These are phyloP conservation scores for Pampus argenteus DNA, from an alignment of 2,797 vertebrate genomes.

Conservation along the genomic window DNA sequence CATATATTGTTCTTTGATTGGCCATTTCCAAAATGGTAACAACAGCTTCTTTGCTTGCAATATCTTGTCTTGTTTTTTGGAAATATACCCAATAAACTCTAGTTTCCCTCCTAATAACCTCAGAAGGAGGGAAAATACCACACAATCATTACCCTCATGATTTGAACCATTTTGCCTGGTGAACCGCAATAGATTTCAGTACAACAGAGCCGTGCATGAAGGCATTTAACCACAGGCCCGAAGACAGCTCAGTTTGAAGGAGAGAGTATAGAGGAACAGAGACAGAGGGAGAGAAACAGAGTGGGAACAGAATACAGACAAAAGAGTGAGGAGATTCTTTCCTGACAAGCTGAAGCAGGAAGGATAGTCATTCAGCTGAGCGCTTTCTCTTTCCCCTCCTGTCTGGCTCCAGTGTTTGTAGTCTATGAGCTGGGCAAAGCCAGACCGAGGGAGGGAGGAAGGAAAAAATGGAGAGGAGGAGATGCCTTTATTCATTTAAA, in stretches of 20 bases:
- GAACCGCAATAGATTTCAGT: constrained; percentile 60
- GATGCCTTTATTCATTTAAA: background rate
- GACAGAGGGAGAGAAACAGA: constrained; percentile 1
- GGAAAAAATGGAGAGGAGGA: constrained; percentile 5
- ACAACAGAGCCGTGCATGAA: constrained; percentile 66
- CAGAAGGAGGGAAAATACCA: constrained; percentile 60
- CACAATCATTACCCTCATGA: constrained; percentile 56
- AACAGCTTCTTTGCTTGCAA: background rate
- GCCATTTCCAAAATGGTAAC: background rate
- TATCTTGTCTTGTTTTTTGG: constrained; percentile 22
- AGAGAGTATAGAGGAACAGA: constrained; percentile 5
- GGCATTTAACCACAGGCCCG: constrained; percentile 67
- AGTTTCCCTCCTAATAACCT: constrained; percentile 49
- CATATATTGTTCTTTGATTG: background rate
- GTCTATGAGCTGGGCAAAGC: constrained; percentile 18
- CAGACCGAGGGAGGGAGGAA: background rate
- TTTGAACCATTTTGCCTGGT: constrained; percentile 66
- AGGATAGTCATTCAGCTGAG: constrained; percentile 6
- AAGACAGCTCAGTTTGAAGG: constrained; percentile 48
- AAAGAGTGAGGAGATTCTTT: constrained; percentile 31
- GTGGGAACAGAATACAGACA: constrained; percentile 32
- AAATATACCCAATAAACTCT: constrained; percentile 31
- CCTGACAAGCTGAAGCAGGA: constrained; percentile 17
- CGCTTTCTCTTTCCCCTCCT: constrained; percentile 16
- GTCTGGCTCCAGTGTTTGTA: background rate